These are phyloP conservation scores for Guaruba guarouba DNA, from an alignment of 2,113 vertebrate genomes.

Conservation along the genomic window DNA sequence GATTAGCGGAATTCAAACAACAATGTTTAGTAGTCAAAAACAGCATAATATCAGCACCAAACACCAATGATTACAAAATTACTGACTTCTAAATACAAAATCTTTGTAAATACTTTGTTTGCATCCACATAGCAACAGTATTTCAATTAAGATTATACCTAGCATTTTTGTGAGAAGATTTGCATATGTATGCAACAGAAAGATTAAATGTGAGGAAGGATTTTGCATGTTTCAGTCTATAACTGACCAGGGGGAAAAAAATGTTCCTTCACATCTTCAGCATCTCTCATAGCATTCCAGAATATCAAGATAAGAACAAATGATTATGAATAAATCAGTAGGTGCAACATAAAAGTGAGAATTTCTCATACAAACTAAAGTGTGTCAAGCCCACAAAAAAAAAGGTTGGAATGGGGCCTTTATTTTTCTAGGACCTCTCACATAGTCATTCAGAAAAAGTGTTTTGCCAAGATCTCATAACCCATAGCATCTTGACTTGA, in stretches of 20 bases:
- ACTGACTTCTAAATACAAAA: background rate
- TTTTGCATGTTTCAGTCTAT: background rate
- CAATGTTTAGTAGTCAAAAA: background rate
- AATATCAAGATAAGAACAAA: background rate
- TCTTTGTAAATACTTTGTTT: background rate
- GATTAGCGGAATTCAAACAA: background rate
- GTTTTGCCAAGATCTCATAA: background rate
- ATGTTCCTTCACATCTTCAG: background rate
- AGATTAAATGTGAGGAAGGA: background rate
- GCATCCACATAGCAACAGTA: background rate
- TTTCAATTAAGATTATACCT: background rate
- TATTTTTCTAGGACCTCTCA: background rate
- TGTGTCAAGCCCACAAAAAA: background rate
- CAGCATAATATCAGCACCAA: background rate
- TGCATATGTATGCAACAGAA: background rate
- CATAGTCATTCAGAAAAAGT: background rate
- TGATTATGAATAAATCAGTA: background rate
- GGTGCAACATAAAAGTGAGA: background rate
- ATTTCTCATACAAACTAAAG: background rate
- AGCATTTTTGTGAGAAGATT: background rate
- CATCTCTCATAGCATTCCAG: background rate
- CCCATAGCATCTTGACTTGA: background rate
- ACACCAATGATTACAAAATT: background rate
- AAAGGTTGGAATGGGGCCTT: fast-evolving
- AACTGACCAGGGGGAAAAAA: fast-evolving